These are phyloP conservation scores for Cyprinodon tularosa DNA, from an alignment of 2,113 vertebrate genomes.

Conservation along the genomic window DNA sequence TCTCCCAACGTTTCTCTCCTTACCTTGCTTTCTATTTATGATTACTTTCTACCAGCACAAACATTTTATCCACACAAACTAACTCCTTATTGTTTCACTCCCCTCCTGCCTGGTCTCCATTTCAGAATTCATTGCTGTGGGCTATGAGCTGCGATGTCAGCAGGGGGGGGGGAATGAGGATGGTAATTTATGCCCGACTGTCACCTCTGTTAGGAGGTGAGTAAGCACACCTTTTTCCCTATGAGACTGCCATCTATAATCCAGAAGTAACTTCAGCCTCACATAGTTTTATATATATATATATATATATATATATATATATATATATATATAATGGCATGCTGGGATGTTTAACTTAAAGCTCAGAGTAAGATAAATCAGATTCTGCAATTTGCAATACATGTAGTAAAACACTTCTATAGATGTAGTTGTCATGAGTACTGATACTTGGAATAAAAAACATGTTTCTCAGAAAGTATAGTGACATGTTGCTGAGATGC, in stretches of 20 bases:
- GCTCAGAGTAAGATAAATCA: constrained; percentile 35
- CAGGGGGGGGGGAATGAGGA: constrained; percentile 29
- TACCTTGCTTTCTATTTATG: not conserved
- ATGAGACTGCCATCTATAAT: constrained; percentile 65
- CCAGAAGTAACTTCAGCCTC: constrained; percentile 39
- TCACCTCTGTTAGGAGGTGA: constrained; percentile 62
- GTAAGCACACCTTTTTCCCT: constrained; percentile 43
- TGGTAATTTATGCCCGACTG: constrained; percentile 72
- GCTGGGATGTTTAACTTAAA: constrained; percentile 32
- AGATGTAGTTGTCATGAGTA: constrained; percentile 33
- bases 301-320: too few relatives aligned
- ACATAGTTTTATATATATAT: constrained; percentile 13
- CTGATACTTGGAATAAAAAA: constrained; percentile 22
- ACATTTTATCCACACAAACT: not conserved
- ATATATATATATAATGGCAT: too few relatives aligned
- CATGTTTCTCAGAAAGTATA: constrained; percentile 12
- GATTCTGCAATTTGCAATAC: not conserved
- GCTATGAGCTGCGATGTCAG: constrained; percentile 70
- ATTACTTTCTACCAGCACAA: constrained; percentile 6
- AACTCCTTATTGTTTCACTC: not conserved
- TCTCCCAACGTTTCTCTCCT: constrained; percentile 16
- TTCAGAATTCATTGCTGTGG: constrained; percentile 60
- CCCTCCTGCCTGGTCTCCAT: constrained; percentile 41
- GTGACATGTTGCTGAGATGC: constrained; percentile 7
- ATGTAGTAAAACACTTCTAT: not conserved